phyloP scores from a whole-genome alignment of 2,888 invertebrate species.

The Dioctria linearis region DNA sequence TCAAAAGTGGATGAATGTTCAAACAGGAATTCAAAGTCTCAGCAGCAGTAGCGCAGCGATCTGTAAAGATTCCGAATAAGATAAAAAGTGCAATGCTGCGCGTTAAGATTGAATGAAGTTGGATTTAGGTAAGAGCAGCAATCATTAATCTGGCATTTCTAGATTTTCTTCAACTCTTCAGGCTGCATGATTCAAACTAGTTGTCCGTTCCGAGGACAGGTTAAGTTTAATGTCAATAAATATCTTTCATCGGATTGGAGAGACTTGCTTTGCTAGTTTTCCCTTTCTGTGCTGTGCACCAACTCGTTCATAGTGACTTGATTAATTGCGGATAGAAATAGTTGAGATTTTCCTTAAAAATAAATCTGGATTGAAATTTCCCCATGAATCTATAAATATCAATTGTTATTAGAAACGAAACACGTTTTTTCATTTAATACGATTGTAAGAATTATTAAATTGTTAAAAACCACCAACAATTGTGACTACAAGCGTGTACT shows the following conservation, averaged over 20 bases:
- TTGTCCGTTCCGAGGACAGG: conserved; percentile 12
- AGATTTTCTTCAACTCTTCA: too few species aligned
- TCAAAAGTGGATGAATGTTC: conserved; percentile 2
- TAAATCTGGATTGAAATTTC: too few species aligned
- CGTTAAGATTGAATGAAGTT: background rate
- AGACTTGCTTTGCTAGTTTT: conserved; percentile 25
- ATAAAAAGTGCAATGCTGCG: background rate
- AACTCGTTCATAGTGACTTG: conserved; percentile 34
- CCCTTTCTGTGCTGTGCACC: conserved; percentile 21
- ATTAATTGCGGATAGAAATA: conserved; percentile 30
- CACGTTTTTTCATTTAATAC: too few species aligned
- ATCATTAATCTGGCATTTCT: background rate
- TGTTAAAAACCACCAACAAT: too few species aligned
- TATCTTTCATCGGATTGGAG: conserved; percentile 28
- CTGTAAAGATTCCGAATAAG: conserved; percentile 1
- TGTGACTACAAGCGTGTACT: background rate
- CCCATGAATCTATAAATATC: too few species aligned
- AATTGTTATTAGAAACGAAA: too few species aligned
- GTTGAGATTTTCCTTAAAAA: too few species aligned
- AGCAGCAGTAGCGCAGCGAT: background rate
- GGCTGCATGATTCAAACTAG: background rate
- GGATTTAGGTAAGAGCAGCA: conserved; percentile 11
- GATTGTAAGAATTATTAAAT: too few species aligned
- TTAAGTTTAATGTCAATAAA: conserved; percentile 39
- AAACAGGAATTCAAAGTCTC: background rate